Evolutionary conservation across 2,888 invertebrate genomes (phyloP), one percentile per base, ranked within the genome.

Genomic region (Alloscopus bannaensis): DNA sequence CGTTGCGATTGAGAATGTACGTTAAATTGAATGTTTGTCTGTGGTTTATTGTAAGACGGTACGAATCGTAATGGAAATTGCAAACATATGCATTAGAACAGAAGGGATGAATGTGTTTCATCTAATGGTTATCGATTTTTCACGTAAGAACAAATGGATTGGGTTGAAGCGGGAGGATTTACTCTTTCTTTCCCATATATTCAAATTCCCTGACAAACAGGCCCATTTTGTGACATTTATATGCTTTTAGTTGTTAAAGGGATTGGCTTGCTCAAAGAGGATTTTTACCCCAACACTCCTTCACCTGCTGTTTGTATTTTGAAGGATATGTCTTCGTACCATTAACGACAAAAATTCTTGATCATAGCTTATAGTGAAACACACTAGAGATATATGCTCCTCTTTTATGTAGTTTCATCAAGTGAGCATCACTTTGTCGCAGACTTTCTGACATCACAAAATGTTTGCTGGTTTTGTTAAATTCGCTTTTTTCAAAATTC

Each of bases 91-190:
- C n/a, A n/a, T n/a, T n/a, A n/a, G 50, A 50, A 40, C 45, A 64
- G 24, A 64, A 24, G 47, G 64, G 64, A 64, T 64, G 47, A 64
- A 20, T 47, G 45, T 64, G 64, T 64, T 64, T 45, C 47, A 45
- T 45, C 64, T 64, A 64, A 64, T 64, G 64, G 64, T 45, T 64
- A 64, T 64, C 47, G 64, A 64, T 64, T 64, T 57, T 64, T 64
- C 42, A 28, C 42, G 28, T 26, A 64, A 47, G 47, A 64, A 64
- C 45, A 64, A 64, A 64, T 64, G 64, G 64, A 64, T 64, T 64
- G 64, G 64, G 47, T 64, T 64, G 47, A 47, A 64, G 20, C 45
- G 45, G 28, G 42, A 24, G 64, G 64, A 64, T 64, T 64, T 64
- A 47, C 60, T 40, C 40, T 40, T 29, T 40, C 20, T 29, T 40